phyloP scores from a whole-genome alignment of 2,113 vertebrate species.

The Lutjanus erythropterus region DNA sequence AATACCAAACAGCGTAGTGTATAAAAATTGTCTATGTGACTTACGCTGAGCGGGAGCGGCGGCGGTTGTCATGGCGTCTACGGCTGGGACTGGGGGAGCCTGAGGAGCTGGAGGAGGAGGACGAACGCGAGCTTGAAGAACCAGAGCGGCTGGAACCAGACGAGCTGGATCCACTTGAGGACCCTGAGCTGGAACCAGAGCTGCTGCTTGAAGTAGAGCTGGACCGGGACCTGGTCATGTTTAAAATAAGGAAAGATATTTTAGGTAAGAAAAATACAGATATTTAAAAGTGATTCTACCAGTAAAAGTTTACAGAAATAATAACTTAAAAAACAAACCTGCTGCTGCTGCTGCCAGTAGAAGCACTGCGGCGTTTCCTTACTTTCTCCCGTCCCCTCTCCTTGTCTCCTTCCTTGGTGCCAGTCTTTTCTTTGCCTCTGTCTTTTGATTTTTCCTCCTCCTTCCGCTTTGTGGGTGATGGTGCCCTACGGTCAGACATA shows the following conservation, averaged over 20 bases:
- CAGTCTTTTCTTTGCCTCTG: constrained; percentile 92
- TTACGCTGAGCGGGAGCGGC: constrained; percentile 94
- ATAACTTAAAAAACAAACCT: constrained; percentile 74
- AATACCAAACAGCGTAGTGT: background rate
- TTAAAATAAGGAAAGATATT: background rate
- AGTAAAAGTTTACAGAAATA: constrained; percentile 77
- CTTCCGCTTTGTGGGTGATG: constrained; percentile 96
- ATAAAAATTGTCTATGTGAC: constrained; percentile 31
- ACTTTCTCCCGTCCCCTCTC: constrained; percentile 94
- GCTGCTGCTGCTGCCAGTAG: constrained; percentile 93
- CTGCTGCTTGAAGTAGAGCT: constrained; percentile 96
- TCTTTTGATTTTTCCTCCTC: constrained; percentile 97
- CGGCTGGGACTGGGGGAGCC: constrained; percentile 94
- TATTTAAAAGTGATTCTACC: background rate
- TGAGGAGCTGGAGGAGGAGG: constrained; percentile 96
- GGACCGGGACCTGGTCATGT: constrained; percentile 78
- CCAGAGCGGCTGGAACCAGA: constrained; percentile 95
- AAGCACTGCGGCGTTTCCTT: constrained; percentile 94
- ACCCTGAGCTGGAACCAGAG: constrained; percentile 96
- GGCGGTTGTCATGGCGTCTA: constrained; percentile 93
- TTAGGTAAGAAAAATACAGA: background rate
- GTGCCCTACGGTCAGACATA: constrained; percentile 87
- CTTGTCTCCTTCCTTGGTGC: constrained; percentile 92
- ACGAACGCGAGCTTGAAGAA: constrained; percentile 94
- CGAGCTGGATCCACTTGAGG: constrained; percentile 96